phyloP scores from a whole-genome alignment of 2,888 invertebrate species.

The Morpho deidamia region DNA sequence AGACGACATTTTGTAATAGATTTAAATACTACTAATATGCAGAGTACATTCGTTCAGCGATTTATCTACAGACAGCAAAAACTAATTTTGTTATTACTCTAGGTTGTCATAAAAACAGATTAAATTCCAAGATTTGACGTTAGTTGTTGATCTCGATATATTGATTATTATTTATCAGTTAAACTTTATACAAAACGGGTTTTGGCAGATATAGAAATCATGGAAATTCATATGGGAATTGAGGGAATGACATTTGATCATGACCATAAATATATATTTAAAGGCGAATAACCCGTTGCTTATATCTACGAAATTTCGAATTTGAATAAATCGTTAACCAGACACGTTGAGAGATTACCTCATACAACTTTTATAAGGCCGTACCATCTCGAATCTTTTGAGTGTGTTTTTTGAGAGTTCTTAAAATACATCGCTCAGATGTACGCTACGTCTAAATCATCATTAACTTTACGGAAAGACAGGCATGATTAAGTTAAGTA shows the following conservation, averaged over 20 bases:
- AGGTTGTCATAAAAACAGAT: background rate
- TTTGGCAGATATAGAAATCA: slow-evolving; percentile 8
- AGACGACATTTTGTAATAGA: no score
- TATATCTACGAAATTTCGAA: no score
- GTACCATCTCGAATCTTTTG: no score
- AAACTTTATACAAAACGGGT: slow-evolving; percentile 2
- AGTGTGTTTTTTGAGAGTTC: no score
- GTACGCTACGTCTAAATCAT: background rate
- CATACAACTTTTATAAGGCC: no score
- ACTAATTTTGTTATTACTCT: background rate
- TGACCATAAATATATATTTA: background rate
- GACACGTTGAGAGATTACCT: no score
- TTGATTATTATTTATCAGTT: slow-evolving; percentile 5
- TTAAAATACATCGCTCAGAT: no score
- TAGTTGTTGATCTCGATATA: slow-evolving; percentile 3
- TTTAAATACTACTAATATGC: background rate
- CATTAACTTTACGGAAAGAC: background rate
- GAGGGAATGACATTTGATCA: background rate
- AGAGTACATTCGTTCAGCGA: background rate
- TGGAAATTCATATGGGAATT: slow-evolving; percentile 6
- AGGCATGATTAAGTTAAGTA: slow-evolving; percentile 15
- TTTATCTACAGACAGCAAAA: background rate
- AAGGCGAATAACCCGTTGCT: no score
- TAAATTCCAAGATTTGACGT: background rate
- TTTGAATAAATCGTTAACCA: no score